A percentile compares a stretch with the other conserved stretches of the same genome.
Conservation (phyloP, 2,113 vertebrate genomes). For the Brachypodius melanocephalos region DNA sequence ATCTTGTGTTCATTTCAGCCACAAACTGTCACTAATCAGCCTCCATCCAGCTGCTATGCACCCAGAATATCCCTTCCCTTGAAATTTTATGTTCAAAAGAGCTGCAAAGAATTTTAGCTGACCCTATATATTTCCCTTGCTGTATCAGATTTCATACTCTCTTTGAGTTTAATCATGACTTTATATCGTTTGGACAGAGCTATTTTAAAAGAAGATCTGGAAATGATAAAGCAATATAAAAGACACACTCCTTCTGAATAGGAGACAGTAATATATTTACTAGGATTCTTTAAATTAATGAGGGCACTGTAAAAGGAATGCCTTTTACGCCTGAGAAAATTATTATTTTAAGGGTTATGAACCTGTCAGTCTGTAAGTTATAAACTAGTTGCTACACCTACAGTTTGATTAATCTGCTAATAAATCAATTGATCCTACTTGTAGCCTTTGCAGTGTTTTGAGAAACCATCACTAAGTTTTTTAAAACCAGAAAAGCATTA, state of each 20-base stretch:
- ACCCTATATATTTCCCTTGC: background rate
- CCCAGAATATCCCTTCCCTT: background rate
- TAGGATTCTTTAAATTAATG: background rate
- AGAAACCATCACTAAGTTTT: background rate
- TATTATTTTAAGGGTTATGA: constrained; percentile 53
- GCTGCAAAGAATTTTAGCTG: background rate
- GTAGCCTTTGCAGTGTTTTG: background rate
- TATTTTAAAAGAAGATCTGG: background rate
- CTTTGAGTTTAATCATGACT: background rate
- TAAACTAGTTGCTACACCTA: background rate
- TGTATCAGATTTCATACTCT: background rate
- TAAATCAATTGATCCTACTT: constrained; percentile 42
- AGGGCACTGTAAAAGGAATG: constrained; percentile 2
- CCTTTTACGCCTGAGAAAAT: constrained; percentile 25
- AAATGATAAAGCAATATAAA: background rate
- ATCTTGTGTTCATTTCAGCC: background rate
- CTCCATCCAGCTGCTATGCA: background rate
- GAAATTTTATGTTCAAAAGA: background rate
- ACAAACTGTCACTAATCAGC: background rate
- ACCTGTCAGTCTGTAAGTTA: constrained; percentile 44
- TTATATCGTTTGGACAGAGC: background rate
- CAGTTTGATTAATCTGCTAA: constrained; percentile 54
- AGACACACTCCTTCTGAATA: background rate
- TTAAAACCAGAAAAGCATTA: background rate
- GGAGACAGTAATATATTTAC: constrained; percentile 11